These are phyloP conservation scores for Metalampra italica DNA, from an alignment of 2,888 invertebrate species.

Conservation along the genomic window DNA sequence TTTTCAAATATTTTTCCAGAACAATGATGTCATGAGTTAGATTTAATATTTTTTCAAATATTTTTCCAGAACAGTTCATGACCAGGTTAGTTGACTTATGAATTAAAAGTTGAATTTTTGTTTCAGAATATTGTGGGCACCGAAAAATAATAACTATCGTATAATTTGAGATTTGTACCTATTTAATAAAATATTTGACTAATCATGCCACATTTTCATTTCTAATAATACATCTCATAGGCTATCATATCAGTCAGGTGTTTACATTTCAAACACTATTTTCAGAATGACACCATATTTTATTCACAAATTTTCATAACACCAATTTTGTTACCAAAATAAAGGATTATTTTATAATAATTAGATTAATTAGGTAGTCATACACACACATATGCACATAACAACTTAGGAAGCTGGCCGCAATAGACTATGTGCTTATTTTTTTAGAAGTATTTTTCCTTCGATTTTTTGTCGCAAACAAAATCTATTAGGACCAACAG, in stretches of 20 bases:
- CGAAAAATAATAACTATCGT: conserved; percentile 39
- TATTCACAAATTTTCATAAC: conserved; percentile 76
- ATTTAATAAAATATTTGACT: conserved; percentile 6
- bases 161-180: not conserved
- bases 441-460: conserved; percentile 29
- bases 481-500: conserved; percentile 51
- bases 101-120: no score
- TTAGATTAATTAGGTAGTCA: no score
- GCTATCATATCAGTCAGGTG: not conserved
- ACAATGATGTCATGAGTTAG: no score
- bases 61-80: no score
- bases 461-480: conserved; percentile 31
- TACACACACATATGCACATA: conserved; percentile 68
- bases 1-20: no score
- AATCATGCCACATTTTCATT: not conserved
- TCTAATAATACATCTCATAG: not conserved
- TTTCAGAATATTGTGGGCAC: conserved; percentile 60
- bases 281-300: conserved; percentile 74
- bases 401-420: conserved; percentile 58
- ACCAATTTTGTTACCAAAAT: conserved; percentile 77
- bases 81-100: no score
- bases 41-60: no score
- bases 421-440: conserved; percentile 41
- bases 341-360: conserved; percentile 71
- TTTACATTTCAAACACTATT: conserved; percentile 4